These are phyloP conservation scores for Drosophila kuntzei DNA, from an alignment of 2,888 invertebrate species.

Conservation along the genomic window DNA sequence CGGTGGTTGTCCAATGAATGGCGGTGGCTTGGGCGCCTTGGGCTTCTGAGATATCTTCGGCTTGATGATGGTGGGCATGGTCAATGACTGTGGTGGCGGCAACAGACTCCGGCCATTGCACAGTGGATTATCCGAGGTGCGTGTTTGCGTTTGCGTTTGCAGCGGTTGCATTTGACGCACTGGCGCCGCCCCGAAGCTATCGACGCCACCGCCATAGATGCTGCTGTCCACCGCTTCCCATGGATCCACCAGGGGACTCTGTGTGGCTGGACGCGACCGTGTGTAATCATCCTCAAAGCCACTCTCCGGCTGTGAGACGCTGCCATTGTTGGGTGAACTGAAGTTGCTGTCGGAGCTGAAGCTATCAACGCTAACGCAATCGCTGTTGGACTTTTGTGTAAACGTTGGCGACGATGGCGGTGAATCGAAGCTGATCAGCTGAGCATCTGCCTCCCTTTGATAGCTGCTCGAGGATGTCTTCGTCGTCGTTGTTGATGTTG, in stretches of 20 bases:
- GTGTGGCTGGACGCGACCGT: constrained; percentile 86
- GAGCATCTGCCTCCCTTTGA: constrained; percentile 73
- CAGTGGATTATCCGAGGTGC: constrained; percentile 86
- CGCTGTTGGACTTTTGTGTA: constrained; percentile 91
- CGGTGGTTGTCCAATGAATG: constrained; percentile 62
- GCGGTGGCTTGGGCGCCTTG: constrained; percentile 83
- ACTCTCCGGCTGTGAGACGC: constrained; percentile 90
- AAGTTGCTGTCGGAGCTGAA: constrained; percentile 91
- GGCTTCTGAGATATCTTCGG: constrained; percentile 85
- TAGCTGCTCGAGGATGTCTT: constrained; percentile 36
- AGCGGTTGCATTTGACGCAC: constrained; percentile 78
- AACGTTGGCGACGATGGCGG: constrained; percentile 92
- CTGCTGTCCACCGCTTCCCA: constrained; percentile 83
- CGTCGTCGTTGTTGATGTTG: constrained; percentile 18
- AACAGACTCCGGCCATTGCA: constrained; percentile 86
- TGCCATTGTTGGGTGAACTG: constrained; percentile 87
- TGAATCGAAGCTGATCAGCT: constrained; percentile 90
- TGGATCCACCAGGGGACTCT: constrained; percentile 84
- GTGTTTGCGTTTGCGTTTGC: constrained; percentile 25
- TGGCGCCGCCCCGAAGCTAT: constrained; percentile 84
- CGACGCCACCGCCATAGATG: constrained; percentile 42
- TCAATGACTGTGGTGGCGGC: constrained; percentile 85
- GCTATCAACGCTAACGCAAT: constrained; percentile 91
- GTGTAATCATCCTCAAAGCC: constrained; percentile 93
- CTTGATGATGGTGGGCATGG: constrained; percentile 91